Evolutionary conservation across 2,797 vertebrate genomes (phyloP).

Genomic region (Basileuterus tristriatus): DNA sequence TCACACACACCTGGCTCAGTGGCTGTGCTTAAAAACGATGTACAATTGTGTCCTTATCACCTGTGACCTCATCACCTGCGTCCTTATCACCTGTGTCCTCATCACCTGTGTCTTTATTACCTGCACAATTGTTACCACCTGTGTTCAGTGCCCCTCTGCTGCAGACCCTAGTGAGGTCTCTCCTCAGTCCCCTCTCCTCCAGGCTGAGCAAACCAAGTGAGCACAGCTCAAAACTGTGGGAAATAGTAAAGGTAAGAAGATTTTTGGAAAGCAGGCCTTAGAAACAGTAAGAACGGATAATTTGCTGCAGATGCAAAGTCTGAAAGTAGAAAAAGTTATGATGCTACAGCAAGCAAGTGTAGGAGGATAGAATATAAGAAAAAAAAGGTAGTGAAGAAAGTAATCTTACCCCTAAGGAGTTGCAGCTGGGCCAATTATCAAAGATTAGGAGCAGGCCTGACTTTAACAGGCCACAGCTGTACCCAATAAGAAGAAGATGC

Average conservation of each 20-base stretch:
- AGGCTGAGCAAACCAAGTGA: background rate
- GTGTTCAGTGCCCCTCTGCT: background rate
- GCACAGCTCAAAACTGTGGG: background rate
- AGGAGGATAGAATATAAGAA: too few species aligned
- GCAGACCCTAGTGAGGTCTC: background rate
- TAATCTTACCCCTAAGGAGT: too few species aligned
- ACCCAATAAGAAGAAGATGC: too few species aligned
- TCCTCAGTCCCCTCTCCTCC: background rate
- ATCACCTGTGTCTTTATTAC: too few species aligned
- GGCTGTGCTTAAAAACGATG: rapidly evolving
- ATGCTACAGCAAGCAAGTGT: background rate
- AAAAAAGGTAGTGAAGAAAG: too few species aligned
- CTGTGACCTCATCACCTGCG: background rate
- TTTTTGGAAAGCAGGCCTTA: background rate
- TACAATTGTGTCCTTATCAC: background rate
- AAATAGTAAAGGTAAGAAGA: background rate
- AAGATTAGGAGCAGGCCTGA: too few species aligned
- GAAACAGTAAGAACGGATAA: background rate
- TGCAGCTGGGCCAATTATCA: too few species aligned
- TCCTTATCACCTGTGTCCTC: background rate
- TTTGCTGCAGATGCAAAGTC: background rate
- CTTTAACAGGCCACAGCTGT: too few species aligned
- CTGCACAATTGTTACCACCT: background rate
- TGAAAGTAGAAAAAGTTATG: background rate
- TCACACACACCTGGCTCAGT: rapidly evolving